Percentiles rank a stretch among this genome's conserved stretches.
Conservation (phyloP, 2,797 vertebrate species). For the Mus minutoides region DNA sequence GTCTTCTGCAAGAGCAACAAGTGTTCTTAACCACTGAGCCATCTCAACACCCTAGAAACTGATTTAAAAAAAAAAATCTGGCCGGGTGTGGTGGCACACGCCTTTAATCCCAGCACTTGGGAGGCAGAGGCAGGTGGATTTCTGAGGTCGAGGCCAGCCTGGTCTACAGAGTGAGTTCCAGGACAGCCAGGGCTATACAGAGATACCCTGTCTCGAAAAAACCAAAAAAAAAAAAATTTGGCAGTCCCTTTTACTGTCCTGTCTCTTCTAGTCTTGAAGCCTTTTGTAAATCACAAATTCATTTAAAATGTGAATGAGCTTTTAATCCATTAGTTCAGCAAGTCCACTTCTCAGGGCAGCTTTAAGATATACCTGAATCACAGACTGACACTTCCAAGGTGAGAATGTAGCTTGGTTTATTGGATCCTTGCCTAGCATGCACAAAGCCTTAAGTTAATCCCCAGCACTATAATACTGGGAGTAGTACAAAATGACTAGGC, state of each 20-base stretch:
- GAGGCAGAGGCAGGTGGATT: too few relatives aligned
- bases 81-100: too few relatives aligned
- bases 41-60: neutral
- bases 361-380: neutral
- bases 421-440: neutral
- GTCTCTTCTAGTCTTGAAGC: neutral
- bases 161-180: too few relatives aligned
- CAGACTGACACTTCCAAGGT: neutral
- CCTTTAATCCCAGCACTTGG: too few relatives aligned
- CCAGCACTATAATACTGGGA: neutral
- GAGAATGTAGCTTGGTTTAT: neutral
- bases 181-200: too few relatives aligned
- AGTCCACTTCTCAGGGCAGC: slow-evolving; percentile 17
- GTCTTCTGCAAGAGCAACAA: neutral
- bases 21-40: neutral
- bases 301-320: slow-evolving; percentile 44
- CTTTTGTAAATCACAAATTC: neutral
- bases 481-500: neutral
- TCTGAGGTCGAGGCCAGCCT: too few relatives aligned
- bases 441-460: neutral
- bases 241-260: neutral
- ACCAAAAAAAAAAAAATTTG: neutral
- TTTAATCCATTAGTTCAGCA: slow-evolving; percentile 11
- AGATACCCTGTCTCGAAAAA: too few relatives aligned
- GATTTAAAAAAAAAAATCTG: slow-evolving; percentile 17